phyloP scores from a whole-genome alignment of 1,140 invertebrate genomes.

The Eriocheir sinensis region DNA sequence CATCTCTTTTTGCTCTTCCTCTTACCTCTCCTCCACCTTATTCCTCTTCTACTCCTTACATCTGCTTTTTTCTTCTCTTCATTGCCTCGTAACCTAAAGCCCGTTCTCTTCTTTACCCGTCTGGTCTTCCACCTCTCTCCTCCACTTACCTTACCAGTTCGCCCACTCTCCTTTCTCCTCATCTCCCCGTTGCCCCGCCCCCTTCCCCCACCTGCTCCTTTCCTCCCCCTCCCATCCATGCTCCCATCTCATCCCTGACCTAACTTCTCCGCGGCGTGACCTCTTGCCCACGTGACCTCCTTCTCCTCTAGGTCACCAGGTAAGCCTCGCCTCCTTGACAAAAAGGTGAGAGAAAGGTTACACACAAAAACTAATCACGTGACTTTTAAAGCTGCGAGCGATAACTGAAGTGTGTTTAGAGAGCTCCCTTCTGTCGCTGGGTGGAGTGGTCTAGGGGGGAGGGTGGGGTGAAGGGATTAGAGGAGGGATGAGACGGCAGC shows the following conservation, averaged over 20 bases:
- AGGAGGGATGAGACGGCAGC: too few species aligned
- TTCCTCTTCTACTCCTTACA: too few species aligned
- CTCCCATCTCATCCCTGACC: not conserved
- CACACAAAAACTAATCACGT: too few species aligned
- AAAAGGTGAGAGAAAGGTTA: not conserved
- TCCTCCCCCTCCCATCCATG: not conserved
- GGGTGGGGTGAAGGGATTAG: too few species aligned
- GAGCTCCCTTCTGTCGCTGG: too few species aligned
- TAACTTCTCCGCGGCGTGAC: not conserved
- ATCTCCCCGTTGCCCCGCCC: not conserved
- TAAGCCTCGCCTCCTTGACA: not conserved
- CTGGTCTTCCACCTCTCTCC: not conserved
- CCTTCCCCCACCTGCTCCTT: not conserved
- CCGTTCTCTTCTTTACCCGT: too few species aligned
- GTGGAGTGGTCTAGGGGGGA: too few species aligned
- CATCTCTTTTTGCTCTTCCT: not conserved
- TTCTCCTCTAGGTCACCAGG: conserved; percentile 3
- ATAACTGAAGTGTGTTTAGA: too few species aligned
- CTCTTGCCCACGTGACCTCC: conserved; percentile 1
- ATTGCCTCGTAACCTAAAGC: too few species aligned
- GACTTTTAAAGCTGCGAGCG: too few species aligned
- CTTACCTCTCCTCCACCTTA: too few species aligned
- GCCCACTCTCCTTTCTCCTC: not conserved
- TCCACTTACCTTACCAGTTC: not conserved
- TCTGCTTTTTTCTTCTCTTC: too few species aligned